These are phyloP conservation scores for Gallinago paraguaiae DNA, from an alignment of 2,113 vertebrate genomes.

Conservation along the genomic window DNA sequence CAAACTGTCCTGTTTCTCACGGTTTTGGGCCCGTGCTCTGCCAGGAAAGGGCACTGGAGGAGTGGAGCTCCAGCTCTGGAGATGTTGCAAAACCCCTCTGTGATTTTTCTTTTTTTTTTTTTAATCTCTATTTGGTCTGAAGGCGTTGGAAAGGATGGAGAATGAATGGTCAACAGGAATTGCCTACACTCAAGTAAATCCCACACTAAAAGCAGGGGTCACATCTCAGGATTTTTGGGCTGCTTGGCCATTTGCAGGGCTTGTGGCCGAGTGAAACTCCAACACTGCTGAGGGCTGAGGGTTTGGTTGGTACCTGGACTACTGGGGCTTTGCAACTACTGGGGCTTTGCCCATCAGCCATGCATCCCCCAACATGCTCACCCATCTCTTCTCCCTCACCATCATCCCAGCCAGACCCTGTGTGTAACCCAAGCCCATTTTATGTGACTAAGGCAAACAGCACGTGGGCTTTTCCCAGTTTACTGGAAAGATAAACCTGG, in stretches of 20 bases:
- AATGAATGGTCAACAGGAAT: not conserved
- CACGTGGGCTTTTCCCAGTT: rapidly evolving
- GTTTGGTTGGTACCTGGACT: not conserved
- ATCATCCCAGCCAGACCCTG: not conserved
- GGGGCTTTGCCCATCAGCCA: not conserved
- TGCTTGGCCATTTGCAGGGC: rapidly evolving
- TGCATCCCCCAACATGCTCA: rapidly evolving
- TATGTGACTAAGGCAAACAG: not conserved
- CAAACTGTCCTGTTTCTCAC: not conserved
- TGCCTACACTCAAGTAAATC: not conserved
- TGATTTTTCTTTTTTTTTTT: not conserved
- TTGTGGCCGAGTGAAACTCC: rapidly evolving
- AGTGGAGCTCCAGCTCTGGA: not conserved
- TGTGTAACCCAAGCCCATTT: not conserved
- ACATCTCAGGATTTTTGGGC: not conserved
- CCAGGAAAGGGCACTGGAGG: not conserved
- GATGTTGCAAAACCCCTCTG: not conserved
- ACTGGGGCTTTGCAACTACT: not conserved
- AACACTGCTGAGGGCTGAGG: not conserved
- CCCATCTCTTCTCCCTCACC: not conserved
- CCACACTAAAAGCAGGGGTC: not conserved
- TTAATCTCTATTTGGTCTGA: not conserved
- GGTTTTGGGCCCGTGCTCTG: not conserved
- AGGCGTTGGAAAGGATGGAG: rapidly evolving
- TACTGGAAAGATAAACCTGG: not conserved